Evolutionary conservation across 1,140 invertebrate species (phyloP), one percentile per base, ranked within the genome.

Genomic region (Calliphora vicina): DNA sequence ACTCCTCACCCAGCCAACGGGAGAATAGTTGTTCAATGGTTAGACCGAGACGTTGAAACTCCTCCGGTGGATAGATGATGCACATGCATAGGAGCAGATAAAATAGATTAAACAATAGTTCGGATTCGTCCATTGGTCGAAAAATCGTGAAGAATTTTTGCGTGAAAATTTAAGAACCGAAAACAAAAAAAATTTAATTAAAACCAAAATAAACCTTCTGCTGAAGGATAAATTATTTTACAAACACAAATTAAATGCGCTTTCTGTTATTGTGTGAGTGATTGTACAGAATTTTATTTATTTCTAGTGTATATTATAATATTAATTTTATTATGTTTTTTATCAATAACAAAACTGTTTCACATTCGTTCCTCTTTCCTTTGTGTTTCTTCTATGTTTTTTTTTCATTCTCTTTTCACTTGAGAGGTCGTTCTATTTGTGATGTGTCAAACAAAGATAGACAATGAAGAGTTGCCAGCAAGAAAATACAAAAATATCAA

Each of bases 21-120:
- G 93, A 91, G 85, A 96, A 95, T 71, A 96, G 82, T 85, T 92
- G 92, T 84, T 94, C 92, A 74, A 96, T 93, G 0, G 95, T 96
- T 82, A 96, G 91, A 5, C 95, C 95, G 74, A 94, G 92, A 9
- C 94, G 93, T 17, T 95, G 92, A 85, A 96, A 96, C 90, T 96
- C 95, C 15, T 92, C 93, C 0, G 95, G 95, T 26, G 95, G 95
- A 91, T 95, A 95, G 78, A 96, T 90, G 23, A 96, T 92, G 86
- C 94, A 95, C 86, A 93, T 92, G 35, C 93, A 93, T 61, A 96
- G 91, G 81, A 96, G 86, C 27, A 94, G 85, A 86, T 95, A 96
- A 87, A 95, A 93, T 81, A 96, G 87, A 67, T 94, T 93, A 85
- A 94, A 93, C 83, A 94, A 91, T 88, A 93, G 84, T 85, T 91